phyloP scores from a whole-genome alignment of 64 coral and sea anemone genomes.

The Pachyseris speciosa region DNA sequence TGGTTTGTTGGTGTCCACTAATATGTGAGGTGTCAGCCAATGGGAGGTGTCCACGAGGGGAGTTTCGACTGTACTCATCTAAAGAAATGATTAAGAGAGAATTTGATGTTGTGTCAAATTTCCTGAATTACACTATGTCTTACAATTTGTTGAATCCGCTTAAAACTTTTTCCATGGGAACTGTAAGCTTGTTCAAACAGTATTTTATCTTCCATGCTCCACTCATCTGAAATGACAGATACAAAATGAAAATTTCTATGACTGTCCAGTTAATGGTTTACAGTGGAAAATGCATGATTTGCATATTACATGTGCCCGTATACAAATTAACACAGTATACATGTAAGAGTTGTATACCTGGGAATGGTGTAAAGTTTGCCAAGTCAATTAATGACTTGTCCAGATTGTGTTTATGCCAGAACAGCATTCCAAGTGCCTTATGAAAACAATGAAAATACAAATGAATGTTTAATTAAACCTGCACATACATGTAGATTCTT shows the following conservation, averaged over 20 bases:
- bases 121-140: too few species aligned
- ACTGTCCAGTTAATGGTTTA: not conserved
- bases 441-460: not conserved
- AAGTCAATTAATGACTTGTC: constrained; percentile 95
- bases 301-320: not conserved
- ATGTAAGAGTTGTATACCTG: constrained; percentile 76
- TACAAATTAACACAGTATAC: not conserved
- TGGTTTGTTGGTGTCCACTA: too few species aligned
- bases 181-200: constrained; percentile 99
- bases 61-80: too few species aligned
- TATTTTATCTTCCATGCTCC: constrained; percentile 99
- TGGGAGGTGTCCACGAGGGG: too few species aligned
- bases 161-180: constrained; percentile 99
- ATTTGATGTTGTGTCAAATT: too few species aligned
- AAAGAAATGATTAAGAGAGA: too few species aligned
- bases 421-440: constrained; percentile 98
- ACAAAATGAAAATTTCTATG: not conserved
- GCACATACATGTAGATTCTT: too few species aligned
- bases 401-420: constrained; percentile 99
- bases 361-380: constrained; percentile 97
- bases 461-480: too few species aligned
- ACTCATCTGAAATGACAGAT: constrained; percentile 76
- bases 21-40: too few species aligned
- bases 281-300: too few species aligned
- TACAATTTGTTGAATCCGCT: constrained; percentile 96